These are phyloP conservation scores for Agonopterix arenella DNA, from an alignment of 2,888 invertebrate genomes.

Conservation along the genomic window DNA sequence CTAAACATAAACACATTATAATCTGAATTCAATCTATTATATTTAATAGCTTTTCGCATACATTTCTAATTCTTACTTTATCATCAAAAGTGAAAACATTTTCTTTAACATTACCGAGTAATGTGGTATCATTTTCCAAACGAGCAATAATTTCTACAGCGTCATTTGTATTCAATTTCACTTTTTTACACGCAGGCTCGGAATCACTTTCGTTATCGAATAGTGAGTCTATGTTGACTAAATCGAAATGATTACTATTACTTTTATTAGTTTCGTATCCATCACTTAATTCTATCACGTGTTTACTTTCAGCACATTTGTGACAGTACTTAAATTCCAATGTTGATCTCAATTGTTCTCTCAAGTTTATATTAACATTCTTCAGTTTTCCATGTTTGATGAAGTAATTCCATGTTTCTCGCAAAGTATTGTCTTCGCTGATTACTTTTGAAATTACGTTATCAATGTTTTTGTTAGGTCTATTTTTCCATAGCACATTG, in stretches of 20 bases:
- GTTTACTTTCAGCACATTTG: constrained; percentile 30
- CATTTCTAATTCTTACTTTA: constrained; percentile 33
- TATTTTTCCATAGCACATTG: constrained; percentile 16
- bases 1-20: constrained; percentile 5
- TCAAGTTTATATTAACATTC: constrained; percentile 12
- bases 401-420: constrained; percentile 24
- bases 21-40: constrained; percentile 31
- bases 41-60: constrained; percentile 44
- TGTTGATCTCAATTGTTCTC: constrained; percentile 17
- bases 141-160: constrained; percentile 34
- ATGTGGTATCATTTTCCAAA: constrained; percentile 38
- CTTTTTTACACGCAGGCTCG: constrained; percentile 49
- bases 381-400: constrained; percentile 9
- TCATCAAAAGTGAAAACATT: constrained; percentile 32
- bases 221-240: constrained; percentile 45
- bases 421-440: constrained; percentile 22
- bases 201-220: constrained; percentile 36
- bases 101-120: constrained; percentile 36
- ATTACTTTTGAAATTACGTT: constrained; percentile 22
- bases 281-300: constrained; percentile 8
- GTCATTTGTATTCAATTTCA: constrained; percentile 35
- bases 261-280: constrained; percentile 10
- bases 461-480: constrained; percentile 21
- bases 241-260: constrained; percentile 42
- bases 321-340: constrained; percentile 27